Conservation (phyloP, 2,113 vertebrate species). For the Garra rufa region DNA sequence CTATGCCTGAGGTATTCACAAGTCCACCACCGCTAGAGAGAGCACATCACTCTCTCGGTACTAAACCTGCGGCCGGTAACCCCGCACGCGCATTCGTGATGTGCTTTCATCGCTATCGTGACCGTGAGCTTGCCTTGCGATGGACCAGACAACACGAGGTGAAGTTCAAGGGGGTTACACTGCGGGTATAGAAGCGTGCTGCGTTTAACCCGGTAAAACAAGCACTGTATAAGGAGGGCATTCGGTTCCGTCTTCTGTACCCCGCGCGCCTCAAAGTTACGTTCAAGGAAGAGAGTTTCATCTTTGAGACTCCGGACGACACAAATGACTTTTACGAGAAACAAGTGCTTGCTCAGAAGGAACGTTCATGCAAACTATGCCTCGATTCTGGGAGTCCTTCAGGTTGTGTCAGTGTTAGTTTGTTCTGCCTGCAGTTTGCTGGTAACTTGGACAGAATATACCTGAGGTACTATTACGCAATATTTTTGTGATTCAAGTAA, state of each 20-base stretch:
- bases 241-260: not conserved
- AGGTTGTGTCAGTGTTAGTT: too few species aligned
- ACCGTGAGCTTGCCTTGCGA: not conserved
- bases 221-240: not conserved
- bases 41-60: constrained; percentile 3
- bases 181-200: not conserved
- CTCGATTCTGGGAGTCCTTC: too few species aligned
- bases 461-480: too few species aligned
- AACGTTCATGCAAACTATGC: too few species aligned
- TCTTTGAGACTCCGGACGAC: too few species aligned
- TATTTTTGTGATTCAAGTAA: too few species aligned
- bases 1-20: constrained; percentile 15
- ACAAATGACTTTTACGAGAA: too few species aligned
- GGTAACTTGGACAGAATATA: too few species aligned
- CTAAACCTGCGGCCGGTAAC: not conserved
- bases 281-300: too few species aligned
- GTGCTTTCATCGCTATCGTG: constrained; percentile 19
- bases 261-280: too few species aligned
- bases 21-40: constrained; percentile 25
- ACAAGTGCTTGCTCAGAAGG: too few species aligned
- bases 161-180: not conserved
- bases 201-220: not conserved
- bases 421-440: too few species aligned
- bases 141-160: not conserved
- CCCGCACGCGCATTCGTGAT: constrained; percentile 3